Evolutionary conservation across 2,113 vertebrate genomes (phyloP).

Genomic region (Scomber scombrus): DNA sequence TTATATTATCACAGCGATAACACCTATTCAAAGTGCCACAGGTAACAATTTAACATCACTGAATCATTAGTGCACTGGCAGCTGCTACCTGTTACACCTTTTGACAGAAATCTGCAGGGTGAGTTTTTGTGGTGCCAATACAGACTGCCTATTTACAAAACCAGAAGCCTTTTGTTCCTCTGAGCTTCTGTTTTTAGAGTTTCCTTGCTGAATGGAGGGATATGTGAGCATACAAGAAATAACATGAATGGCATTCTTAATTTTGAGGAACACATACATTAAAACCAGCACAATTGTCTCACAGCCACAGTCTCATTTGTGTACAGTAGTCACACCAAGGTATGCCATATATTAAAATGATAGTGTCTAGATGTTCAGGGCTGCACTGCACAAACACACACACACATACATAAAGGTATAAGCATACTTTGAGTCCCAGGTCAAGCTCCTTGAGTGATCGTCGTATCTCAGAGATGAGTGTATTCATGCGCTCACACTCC

Average conservation of each 20-base stretch:
- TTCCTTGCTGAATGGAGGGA: no score
- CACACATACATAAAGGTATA: not conserved
- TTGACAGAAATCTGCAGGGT: not conserved
- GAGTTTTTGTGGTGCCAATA: not conserved
- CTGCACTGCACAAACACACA: not conserved
- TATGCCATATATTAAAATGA: not conserved
- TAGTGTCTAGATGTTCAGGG: not conserved
- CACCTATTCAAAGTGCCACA: not conserved
- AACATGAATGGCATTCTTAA: no score
- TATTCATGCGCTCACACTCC: slow-evolving; percentile 87
- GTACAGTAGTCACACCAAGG: not conserved
- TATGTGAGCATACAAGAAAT: no score
- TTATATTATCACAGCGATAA: no score
- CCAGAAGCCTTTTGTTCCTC: not conserved
- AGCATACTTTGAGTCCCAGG: slow-evolving; percentile 84
- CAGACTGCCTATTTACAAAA: not conserved
- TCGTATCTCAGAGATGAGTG: slow-evolving; percentile 79
- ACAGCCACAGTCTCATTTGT: no score
- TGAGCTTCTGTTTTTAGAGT: no score
- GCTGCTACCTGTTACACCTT: no score
- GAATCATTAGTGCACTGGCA: no score
- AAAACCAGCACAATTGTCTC: not conserved
- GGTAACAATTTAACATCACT: not conserved
- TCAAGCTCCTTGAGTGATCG: slow-evolving; percentile 85
- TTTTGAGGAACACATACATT: no score